Evolutionary conservation across 2,888 invertebrate species (phyloP).

Genomic region (Cenopis cana): DNA sequence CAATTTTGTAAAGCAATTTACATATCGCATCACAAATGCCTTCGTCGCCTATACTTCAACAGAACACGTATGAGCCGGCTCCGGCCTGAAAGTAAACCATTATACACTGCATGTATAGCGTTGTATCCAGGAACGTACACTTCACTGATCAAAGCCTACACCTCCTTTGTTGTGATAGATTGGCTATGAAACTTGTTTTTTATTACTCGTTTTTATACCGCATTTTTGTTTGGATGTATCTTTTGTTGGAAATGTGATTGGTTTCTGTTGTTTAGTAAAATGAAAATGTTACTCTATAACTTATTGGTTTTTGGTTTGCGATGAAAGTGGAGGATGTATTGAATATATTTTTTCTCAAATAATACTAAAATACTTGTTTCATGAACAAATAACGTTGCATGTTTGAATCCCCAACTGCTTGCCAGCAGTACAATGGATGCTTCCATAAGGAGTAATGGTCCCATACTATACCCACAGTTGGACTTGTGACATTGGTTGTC

Average conservation of each 20-base stretch:
- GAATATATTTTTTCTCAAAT: too few species aligned
- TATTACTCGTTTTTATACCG: slow-evolving; percentile 46
- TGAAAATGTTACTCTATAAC: background rate
- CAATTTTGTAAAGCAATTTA: too few species aligned
- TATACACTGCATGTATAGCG: slow-evolving; percentile 5
- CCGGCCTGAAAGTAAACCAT: slow-evolving; percentile 6
- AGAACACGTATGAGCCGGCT: background rate
- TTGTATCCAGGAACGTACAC: slow-evolving; percentile 39
- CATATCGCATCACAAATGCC: background rate
- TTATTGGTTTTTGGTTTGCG: background rate
- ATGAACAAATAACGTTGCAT: too few species aligned
- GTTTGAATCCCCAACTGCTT: too few species aligned
- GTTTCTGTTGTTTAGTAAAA: slow-evolving; percentile 28
- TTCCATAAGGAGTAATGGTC: too few species aligned
- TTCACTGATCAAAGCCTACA: slow-evolving; percentile 47
- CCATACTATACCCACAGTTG: too few species aligned
- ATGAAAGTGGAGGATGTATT: background rate
- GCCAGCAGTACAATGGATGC: too few species aligned
- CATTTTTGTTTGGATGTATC: slow-evolving; percentile 40
- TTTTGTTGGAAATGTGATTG: slow-evolving; percentile 42
- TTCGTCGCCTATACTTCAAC: background rate
- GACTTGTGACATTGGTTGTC: too few species aligned
- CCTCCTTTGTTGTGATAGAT: slow-evolving; percentile 52
- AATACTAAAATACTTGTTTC: too few species aligned
- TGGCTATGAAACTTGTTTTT: slow-evolving; percentile 50